Evolutionary conservation across 1,140 invertebrate species (phyloP).

Genomic region (Heliconius himera): DNA sequence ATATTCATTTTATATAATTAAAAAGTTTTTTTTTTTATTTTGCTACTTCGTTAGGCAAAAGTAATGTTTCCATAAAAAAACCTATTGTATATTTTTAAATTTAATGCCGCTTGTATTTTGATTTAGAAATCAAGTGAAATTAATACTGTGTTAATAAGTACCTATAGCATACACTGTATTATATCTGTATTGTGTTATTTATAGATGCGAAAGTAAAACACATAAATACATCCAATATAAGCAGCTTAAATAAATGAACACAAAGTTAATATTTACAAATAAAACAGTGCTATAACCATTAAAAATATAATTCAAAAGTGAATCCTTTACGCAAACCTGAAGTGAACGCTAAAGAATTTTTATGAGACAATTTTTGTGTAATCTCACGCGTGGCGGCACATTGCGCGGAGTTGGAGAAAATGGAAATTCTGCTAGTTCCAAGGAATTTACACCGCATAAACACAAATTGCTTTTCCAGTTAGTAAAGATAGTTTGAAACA

Average conservation of each 20-base stretch:
- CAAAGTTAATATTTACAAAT: not conserved
- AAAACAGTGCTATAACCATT: not conserved
- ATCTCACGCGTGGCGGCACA: conserved; percentile 49
- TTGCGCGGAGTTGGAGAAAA: conserved; percentile 37
- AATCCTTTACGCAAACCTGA: conserved; percentile 14
- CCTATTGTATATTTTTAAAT: too few species aligned
- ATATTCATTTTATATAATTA: too few species aligned
- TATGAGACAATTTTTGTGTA: conserved; percentile 52
- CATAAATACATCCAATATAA: too few species aligned
- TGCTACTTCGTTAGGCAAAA: too few species aligned
- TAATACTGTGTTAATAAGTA: too few species aligned
- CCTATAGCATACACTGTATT: too few species aligned
- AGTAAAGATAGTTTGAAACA: conserved; percentile 16
- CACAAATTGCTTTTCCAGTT: conserved; percentile 33
- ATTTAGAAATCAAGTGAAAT: too few species aligned
- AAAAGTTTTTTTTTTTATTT: too few species aligned
- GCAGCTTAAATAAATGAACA: not conserved
- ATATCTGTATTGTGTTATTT: too few species aligned
- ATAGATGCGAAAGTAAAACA: too few species aligned
- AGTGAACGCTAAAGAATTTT: conserved; percentile 36
- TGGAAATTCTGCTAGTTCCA: conserved; percentile 28
- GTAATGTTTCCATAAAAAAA: too few species aligned
- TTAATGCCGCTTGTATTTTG: too few species aligned
- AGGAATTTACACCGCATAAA: conserved; percentile 34
- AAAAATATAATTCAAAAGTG: conserved; percentile 15